Evolutionary conservation across 2,888 invertebrate genomes (phyloP), one percentile per base, ranked within the genome.

Genomic region (Hirtodrosophila alboralis): DNA sequence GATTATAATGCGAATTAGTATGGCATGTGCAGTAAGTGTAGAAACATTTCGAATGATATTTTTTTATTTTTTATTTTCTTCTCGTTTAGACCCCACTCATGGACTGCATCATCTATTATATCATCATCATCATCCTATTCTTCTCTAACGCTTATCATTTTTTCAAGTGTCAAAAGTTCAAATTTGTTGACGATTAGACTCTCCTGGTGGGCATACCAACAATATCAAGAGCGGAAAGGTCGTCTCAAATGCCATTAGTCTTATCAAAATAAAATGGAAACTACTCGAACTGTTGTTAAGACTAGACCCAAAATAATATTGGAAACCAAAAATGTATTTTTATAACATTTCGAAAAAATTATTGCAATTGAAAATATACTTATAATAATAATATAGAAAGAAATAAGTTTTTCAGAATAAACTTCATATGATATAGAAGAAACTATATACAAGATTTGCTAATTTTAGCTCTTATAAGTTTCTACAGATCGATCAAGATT

Each of bases 11-110:
- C 16, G 14, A 44, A n/a, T n/a, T n/a, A 33, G 3, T 40, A n/a
- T 31, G 13, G 34, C 64, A 10, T 51, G 31, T 51, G 64, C 64
- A 49, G 4, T 62, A 6, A 14, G 4, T 21, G n/a, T 3, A 7
- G 8, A 13, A 14, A 27, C 31, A 33, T 34, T 10, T 34, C 14
- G 7, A n/a, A 49, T 13, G 9, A 18, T 1, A 33, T 8, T 27
- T 54, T 37, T 23, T n/a, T n/a, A n/a, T n/a, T n/a, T n/a, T n/a
- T n/a, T n/a, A n/a, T n/a, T n/a, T n/a, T n/a, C n/a, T n/a, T n/a
- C 18, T 18, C 18, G 18, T 18, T 3, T 18, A 28, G 38, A 68
- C 61, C 65, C 75, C 79, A 66, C 33, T 12, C 16, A 18, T 10
- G 36, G 13, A 28, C n/a, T 51, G n/a, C 1, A 18, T 45, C 48